These are phyloP conservation scores for Drosophila barbarae DNA, from an alignment of 2,888 invertebrate species.

Conservation along the genomic window DNA sequence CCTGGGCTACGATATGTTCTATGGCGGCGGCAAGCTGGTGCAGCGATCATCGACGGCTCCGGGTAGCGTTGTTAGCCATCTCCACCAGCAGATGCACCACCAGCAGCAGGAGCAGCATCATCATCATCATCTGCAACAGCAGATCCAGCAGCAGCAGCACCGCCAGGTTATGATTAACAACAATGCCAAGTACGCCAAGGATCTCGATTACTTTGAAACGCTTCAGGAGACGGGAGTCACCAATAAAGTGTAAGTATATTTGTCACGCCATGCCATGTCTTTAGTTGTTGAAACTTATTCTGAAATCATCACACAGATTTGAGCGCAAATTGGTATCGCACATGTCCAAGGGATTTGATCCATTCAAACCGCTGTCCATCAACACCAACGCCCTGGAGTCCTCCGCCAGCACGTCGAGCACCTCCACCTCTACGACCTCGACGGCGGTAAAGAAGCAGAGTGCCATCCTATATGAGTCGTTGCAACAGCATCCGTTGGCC, in stretches of 20 bases:
- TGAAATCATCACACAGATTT: slow-evolving; percentile 57
- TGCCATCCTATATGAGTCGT: slow-evolving; percentile 75
- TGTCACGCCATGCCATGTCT: no score
- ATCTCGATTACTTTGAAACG: slow-evolving; percentile 77
- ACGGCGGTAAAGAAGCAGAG: slow-evolving; percentile 66
- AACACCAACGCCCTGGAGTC: slow-evolving; percentile 68
- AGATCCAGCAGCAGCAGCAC: slow-evolving; percentile 31
- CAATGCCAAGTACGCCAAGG: slow-evolving; percentile 75
- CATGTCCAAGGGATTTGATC: slow-evolving; percentile 78
- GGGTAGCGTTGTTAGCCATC: slow-evolving; percentile 18
- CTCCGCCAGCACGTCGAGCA: slow-evolving; percentile 28
- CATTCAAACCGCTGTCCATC: slow-evolving; percentile 78
- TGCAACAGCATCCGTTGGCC: slow-evolving; percentile 75
- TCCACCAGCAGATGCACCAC: slow-evolving; percentile 17
- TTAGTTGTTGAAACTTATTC: not conserved
- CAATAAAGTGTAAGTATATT: slow-evolving; percentile 77
- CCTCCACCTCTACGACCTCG: slow-evolving; percentile 19
- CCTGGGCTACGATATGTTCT: slow-evolving; percentile 76
- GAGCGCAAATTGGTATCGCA: slow-evolving; percentile 78
- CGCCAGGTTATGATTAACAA: slow-evolving; percentile 58
- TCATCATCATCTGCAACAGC: slow-evolving; percentile 18
- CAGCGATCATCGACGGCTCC: slow-evolving; percentile 55
- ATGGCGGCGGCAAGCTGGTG: slow-evolving; percentile 59
- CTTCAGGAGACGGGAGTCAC: slow-evolving; percentile 79
- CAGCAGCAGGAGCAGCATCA: slow-evolving; percentile 11